Base-by-base conservation (phyloP, 2,113 vertebrate species). In the Mesocricetus auratus region DNA sequence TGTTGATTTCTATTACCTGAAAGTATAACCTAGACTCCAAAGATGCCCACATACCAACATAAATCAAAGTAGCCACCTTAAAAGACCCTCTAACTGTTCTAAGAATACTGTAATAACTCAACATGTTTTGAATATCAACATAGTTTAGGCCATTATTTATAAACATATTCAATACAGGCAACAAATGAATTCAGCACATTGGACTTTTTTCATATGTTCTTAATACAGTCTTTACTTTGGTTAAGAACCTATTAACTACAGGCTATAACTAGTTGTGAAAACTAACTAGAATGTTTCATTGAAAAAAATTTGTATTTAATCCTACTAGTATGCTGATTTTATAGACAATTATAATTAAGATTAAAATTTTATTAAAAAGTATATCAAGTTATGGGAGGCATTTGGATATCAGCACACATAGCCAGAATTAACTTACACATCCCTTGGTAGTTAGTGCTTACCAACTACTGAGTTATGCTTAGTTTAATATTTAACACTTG, bases 361-460 rank as follows among this genome's bases (percentile, higher is more conserved):
- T 42, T 62, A 90, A 93, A 92, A n/a, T 26, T 94, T 78, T 88
- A 75, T 88, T 90, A 95, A 92, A 39, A 90, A 73, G 78, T 33
- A 21, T 62, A 93, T 69, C 56, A 93, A 39, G 56, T 86, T 66
- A 79, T 81, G 87, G 33, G 81, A 94, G 39, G 39, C 1, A 77
- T 62, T 7, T 71, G 42, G 50, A 17, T 75, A 79, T 87, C 0
- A 93, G 64, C 10, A 81, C 11, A 88, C 39, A 90, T 7, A 91
- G 66, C 50, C n/a, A 89, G n/a, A 95, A 94, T 17, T 64, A 96
- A 91, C 22, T 56, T 56, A 56, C 10, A 56, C 53, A 56, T 56
- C 47, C 47, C 47, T 47, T 47, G 47, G 47, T 47, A 81, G 12
- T 47, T 90, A 47, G 47, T 45, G 62, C n/a, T 73, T 56, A 88